phyloP scores from a whole-genome alignment of 2,888 invertebrate species.

The Apamea anceps region DNA sequence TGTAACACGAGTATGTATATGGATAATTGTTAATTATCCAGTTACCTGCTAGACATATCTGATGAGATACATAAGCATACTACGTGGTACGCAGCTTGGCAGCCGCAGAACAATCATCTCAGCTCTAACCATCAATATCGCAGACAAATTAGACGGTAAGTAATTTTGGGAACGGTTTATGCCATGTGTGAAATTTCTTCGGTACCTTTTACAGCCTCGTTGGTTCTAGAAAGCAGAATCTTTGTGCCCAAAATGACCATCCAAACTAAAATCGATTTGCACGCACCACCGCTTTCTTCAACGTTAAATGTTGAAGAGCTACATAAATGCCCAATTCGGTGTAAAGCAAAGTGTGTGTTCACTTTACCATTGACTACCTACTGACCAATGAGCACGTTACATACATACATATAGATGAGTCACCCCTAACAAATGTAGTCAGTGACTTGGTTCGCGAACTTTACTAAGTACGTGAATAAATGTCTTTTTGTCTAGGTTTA shows the following conservation, averaged over 20 bases:
- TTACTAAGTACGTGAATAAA: constrained; percentile 54
- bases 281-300: constrained; percentile 44
- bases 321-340: constrained; percentile 60
- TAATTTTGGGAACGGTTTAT: not conserved
- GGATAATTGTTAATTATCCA: not conserved
- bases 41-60: not conserved
- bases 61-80: not conserved
- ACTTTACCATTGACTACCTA: constrained; percentile 36
- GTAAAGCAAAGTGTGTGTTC: constrained; percentile 59
- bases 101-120: not conserved
- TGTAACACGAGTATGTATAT: not conserved
- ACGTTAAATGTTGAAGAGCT: constrained; percentile 41
- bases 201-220: not conserved
- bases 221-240: constrained; percentile 7
- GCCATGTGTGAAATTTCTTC: not conserved
- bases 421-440: constrained; percentile 53
- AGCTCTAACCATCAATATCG: not conserved
- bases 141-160: not conserved
- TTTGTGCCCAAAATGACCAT: constrained; percentile 27
- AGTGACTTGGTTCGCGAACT: constrained; percentile 52
- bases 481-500: constrained; percentile 62
- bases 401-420: constrained; percentile 49
- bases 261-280: constrained; percentile 20
- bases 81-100: not conserved
- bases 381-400: constrained; percentile 65